Evolutionary conservation across 2,113 vertebrate genomes (phyloP).

Genomic region (Cinclus cinclus): DNA sequence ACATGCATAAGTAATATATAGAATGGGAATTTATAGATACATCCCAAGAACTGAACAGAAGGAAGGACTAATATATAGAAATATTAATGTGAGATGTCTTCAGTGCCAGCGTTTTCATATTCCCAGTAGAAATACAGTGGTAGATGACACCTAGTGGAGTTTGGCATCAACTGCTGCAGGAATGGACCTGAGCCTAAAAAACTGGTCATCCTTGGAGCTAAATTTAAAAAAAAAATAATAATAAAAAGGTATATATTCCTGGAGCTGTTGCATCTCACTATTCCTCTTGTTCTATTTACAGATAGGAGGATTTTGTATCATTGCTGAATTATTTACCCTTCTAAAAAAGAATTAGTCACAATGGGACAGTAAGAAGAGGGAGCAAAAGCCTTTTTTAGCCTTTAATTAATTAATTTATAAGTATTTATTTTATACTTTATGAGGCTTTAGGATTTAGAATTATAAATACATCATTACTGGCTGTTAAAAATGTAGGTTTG

Average conservation of each 20-base stretch:
- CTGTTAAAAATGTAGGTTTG: neutral
- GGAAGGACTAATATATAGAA: neutral
- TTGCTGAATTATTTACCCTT: neutral
- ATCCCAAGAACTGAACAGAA: neutral
- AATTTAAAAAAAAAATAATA: neutral
- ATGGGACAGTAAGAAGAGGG: neutral
- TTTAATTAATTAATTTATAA: neutral
- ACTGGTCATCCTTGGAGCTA: neutral
- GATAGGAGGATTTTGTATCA: neutral
- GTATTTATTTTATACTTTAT: neutral
- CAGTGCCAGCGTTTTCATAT: neutral
- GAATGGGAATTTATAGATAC: neutral
- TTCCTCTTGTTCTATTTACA: neutral
- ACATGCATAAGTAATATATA: neutral
- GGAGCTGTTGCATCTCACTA: neutral
- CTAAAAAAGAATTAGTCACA: neutral
- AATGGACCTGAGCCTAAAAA: neutral
- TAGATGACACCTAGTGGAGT: conserved; percentile 51
- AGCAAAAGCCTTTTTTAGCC: neutral
- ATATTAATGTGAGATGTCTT: neutral
- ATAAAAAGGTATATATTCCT: neutral
- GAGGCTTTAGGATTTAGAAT: neutral
- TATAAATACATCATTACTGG: neutral
- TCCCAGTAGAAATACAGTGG: conserved; percentile 14
- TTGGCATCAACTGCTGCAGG: neutral